Conservation (phyloP, 2,113 vertebrate genomes). For the Oncorhynchus keta region DNA sequence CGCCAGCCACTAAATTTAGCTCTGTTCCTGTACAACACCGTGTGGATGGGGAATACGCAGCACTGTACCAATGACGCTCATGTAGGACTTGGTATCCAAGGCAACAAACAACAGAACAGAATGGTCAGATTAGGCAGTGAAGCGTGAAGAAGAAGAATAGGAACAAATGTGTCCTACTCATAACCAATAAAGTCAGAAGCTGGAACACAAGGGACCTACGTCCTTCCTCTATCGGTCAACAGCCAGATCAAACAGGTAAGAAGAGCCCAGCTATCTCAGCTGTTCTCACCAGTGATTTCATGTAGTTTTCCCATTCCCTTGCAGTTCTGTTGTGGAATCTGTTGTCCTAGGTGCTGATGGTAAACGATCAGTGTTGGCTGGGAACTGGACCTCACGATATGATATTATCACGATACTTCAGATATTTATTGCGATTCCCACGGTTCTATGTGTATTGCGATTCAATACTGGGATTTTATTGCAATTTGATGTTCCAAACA, state of each 20-base stretch:
- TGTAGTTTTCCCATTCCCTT: neutral
- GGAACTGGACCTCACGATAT: no score
- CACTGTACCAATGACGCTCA: slow-evolving; percentile 55
- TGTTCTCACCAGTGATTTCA: neutral
- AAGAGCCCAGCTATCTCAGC: slow-evolving; percentile 1
- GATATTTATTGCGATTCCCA: no score
- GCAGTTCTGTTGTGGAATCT: neutral
- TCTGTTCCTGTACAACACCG: slow-evolving; percentile 2
- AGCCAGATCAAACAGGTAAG: slow-evolving; percentile 5
- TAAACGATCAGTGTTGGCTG: neutral
- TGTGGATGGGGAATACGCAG: slow-evolving; percentile 3
- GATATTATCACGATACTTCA: no score
- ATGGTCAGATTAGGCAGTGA: slow-evolving; percentile 68
- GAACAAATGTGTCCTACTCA: slow-evolving; percentile 56
- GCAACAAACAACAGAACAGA: slow-evolving; percentile 75
- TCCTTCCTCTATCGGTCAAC: neutral
- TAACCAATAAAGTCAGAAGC: slow-evolving; percentile 21
- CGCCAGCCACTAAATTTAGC: slow-evolving; percentile 19
- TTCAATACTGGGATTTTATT: no score
- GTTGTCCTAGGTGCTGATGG: neutral
- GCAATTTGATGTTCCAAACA: no score
- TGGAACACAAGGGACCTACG: no score
- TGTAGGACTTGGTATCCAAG: slow-evolving; percentile 76
- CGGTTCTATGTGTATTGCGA: no score
- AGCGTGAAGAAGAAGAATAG: slow-evolving; percentile 42